Evolutionary conservation across 2,113 vertebrate genomes (phyloP).

Genomic region (Heterocephalus glaber): DNA sequence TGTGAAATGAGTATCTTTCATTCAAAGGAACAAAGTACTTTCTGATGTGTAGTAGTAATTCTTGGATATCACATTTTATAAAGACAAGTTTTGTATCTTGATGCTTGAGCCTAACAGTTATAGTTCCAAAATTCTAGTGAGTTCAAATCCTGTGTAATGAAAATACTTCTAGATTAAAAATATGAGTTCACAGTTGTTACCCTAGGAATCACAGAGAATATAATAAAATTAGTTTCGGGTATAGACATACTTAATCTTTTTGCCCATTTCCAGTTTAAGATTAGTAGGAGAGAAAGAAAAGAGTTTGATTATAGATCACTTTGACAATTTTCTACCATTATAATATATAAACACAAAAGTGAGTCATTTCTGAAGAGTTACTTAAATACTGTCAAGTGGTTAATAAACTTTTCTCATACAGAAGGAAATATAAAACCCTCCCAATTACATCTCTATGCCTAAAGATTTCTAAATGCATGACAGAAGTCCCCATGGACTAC

Average conservation of each 20-base stretch:
- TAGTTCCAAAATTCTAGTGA: slow-evolving; percentile 24
- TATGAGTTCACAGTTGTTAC: slow-evolving; percentile 52
- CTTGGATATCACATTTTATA: slow-evolving; percentile 5
- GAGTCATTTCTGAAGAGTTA: neutral
- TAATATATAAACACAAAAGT: slow-evolving; percentile 45
- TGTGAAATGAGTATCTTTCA: neutral
- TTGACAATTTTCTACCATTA: neutral
- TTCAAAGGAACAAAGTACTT: neutral
- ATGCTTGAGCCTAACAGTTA: slow-evolving; percentile 31
- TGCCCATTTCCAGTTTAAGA: slow-evolving; percentile 49
- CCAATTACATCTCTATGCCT: neutral
- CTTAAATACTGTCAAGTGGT: neutral
- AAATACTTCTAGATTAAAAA: slow-evolving; percentile 64
- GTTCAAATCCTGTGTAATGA: slow-evolving; percentile 52
- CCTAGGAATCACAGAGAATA: neutral
- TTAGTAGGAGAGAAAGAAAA: neutral
- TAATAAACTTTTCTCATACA: slow-evolving; percentile 7
- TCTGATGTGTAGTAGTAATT: neutral
- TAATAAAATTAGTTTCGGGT: neutral
- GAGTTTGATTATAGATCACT: slow-evolving; percentile 48
- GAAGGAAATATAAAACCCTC: neutral
- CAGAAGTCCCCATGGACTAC: neutral
- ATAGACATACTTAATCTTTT: slow-evolving; percentile 1
- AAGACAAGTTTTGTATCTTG: slow-evolving; percentile 10
- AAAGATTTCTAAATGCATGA: neutral